phyloP scores from a whole-genome alignment of 2,797 vertebrate species.

The Malurus leucopterus region DNA sequence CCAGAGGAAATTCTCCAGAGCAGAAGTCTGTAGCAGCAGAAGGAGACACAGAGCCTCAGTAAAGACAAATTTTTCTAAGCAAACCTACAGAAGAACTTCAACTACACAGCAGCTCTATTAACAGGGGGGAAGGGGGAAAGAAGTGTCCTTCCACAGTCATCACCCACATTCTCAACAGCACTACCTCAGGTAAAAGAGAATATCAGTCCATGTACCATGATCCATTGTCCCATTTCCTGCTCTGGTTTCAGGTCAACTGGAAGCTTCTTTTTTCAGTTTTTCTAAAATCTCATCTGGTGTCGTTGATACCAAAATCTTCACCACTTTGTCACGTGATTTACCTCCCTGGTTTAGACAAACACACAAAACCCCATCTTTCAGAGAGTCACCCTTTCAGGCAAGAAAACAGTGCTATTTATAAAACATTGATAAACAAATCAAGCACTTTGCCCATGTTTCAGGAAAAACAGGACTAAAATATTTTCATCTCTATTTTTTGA shows the following conservation, averaged over 20 bases:
- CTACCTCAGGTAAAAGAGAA: neutral
- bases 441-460: neutral
- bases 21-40: neutral
- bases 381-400: neutral
- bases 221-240: neutral
- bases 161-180: neutral
- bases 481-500: neutral
- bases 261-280: slow-evolving; percentile 79
- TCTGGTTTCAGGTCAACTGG: slow-evolving; percentile 48
- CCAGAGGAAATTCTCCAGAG: neutral
- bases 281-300: slow-evolving; percentile 83
- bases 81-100: neutral
- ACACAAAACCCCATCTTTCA: neutral
- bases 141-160: neutral
- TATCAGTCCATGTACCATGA: neutral
- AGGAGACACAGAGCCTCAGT: neutral
- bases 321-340: slow-evolving; percentile 88
- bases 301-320: slow-evolving; percentile 79
- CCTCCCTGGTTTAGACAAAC: slow-evolving; percentile 77
- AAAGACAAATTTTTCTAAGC: neutral
- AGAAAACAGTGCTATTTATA: neutral
- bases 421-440: neutral
- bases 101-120: neutral
- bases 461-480: neutral
- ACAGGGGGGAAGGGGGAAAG: accelerated